A percentile compares a stretch with the other conserved stretches of the same genome.
Conservation (phyloP, 2,797 vertebrate genomes). For the Falco peregrinus region DNA sequence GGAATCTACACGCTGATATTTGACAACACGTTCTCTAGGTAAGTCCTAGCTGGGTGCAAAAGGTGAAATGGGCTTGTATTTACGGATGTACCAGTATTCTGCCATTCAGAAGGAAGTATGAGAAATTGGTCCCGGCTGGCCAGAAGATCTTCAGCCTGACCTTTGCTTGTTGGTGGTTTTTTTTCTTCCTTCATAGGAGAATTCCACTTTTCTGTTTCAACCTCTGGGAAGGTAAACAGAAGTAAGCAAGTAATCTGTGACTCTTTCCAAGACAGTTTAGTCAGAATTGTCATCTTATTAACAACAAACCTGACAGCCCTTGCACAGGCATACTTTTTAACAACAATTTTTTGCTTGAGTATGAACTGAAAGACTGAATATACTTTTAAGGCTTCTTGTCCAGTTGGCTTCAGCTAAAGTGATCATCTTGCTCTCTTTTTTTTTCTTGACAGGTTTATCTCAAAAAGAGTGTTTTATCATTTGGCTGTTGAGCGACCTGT, state of each 20-base stretch:
- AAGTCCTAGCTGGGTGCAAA: not conserved
- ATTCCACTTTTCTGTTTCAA: not conserved
- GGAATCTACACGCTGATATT: slow-evolving; percentile 93
- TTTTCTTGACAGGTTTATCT: slow-evolving; percentile 85
- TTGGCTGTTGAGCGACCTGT: slow-evolving; percentile 90
- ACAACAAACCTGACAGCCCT: not conserved
- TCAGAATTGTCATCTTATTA: not conserved
- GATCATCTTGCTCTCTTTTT: slow-evolving; percentile 12
- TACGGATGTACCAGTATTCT: not conserved
- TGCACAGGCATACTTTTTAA: not conserved
- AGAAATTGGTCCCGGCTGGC: not conserved
- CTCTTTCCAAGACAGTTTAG: not conserved
- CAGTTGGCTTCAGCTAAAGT: not conserved
- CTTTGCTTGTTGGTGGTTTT: not conserved
- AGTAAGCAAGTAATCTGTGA: not conserved
- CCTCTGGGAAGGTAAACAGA: not conserved
- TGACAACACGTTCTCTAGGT: slow-evolving; percentile 98
- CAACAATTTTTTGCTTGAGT: not conserved
- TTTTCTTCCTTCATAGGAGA: not conserved
- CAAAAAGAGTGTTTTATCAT: slow-evolving; percentile 93
- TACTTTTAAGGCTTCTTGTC: not conserved
- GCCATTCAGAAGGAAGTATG: not conserved
- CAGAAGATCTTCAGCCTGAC: not conserved
- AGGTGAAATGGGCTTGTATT: not conserved
- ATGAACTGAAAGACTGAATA: not conserved